Evolutionary conservation across 2,797 vertebrate genomes (phyloP).

Genomic region (Heterohyrax brucei): DNA sequence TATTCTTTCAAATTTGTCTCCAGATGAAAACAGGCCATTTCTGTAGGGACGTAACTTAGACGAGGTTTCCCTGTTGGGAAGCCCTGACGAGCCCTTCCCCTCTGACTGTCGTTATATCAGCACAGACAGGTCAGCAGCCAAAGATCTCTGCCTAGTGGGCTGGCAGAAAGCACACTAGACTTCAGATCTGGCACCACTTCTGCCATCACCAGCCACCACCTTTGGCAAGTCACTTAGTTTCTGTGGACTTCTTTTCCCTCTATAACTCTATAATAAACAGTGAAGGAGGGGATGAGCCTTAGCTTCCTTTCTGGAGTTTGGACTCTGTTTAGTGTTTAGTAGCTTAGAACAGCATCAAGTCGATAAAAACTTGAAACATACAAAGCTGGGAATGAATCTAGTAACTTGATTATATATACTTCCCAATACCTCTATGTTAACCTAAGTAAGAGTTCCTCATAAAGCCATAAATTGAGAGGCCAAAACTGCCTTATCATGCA

Average conservation of each 20-base stretch:
- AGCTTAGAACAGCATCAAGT: background rate
- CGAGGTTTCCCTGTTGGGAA: background rate
- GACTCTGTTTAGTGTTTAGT: background rate
- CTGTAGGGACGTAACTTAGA: background rate
- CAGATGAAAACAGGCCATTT: constrained; percentile 7
- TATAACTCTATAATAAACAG: background rate
- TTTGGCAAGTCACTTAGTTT: background rate
- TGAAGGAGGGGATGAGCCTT: background rate
- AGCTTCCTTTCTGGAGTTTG: background rate
- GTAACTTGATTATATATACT: background rate
- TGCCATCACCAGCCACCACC: background rate
- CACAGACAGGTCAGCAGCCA: background rate
- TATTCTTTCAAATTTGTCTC: background rate
- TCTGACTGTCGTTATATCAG: background rate
- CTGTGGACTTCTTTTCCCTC: background rate
- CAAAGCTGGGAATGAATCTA: background rate
- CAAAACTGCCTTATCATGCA: background rate
- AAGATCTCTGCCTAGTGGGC: background rate
- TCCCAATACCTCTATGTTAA: constrained; percentile 14
- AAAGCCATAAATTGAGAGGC: background rate
- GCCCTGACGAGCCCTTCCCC: background rate
- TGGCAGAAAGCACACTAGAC: background rate
- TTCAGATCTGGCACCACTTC: background rate
- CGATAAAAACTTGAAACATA: background rate
- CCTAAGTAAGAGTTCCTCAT: constrained; percentile 16